Conservation (phyloP, 2,888 invertebrate species). For the Athrips mouffetella region DNA sequence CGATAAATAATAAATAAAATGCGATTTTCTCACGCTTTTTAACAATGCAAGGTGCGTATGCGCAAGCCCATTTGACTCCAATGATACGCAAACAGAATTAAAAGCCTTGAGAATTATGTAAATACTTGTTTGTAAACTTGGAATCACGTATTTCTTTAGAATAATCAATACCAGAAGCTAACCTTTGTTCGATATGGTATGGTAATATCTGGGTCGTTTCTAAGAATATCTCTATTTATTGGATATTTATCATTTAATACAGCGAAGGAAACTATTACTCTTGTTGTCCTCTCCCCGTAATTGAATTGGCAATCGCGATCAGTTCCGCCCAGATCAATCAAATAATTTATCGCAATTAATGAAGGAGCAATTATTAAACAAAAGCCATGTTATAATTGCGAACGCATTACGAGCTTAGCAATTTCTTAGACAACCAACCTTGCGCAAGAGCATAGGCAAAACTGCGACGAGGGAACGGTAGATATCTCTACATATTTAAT, state of each 20-base stretch:
- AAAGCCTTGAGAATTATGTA: constrained; percentile 17
- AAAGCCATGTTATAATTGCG: background rate
- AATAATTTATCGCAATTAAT: background rate
- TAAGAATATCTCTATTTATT: constrained; percentile 18
- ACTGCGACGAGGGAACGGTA: background rate
- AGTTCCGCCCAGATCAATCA: constrained; percentile 18
- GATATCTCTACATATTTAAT: background rate
- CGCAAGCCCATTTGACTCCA: constrained; percentile 10
- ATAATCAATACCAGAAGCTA: constrained; percentile 25
- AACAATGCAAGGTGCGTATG: constrained; percentile 19
- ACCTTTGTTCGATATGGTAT: constrained; percentile 11
- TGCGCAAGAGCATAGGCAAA: background rate
- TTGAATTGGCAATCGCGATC: constrained; percentile 41
- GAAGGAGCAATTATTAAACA: background rate
- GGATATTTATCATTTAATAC: constrained; percentile 5
- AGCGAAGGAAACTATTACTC: constrained; percentile 13
- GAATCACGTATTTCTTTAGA: constrained; percentile 8
- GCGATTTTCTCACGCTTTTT: constrained; percentile 16
- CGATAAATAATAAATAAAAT: background rate
- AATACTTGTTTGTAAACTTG: constrained; percentile 16
- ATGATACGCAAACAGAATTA: constrained; percentile 15
- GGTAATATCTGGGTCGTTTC: constrained; percentile 16
- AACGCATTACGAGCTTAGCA: background rate
- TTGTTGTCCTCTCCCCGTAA: constrained; percentile 39
- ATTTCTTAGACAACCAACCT: constrained; percentile 4